A percentile compares a stretch with the other conserved stretches of the same genome.
These are phyloP conservation scores for Euglossa dilemma DNA, from an alignment of 1,140 invertebrate species.

Conservation along the genomic window DNA sequence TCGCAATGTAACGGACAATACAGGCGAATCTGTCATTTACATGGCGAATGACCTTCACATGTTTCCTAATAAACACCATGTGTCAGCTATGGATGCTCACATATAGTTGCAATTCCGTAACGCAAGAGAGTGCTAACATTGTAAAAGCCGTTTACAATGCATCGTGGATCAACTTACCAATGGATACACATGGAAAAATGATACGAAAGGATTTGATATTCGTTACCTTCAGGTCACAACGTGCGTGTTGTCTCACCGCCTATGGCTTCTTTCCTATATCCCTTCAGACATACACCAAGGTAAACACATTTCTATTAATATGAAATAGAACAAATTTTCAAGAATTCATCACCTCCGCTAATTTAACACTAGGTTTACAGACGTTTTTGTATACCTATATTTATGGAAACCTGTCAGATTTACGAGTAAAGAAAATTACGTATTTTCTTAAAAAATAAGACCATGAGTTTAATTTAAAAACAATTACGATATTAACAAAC, in stretches of 20 bases:
- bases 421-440: too few relatives aligned
- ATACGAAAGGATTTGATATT: slow-evolving; percentile 43
- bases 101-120: slow-evolving; percentile 44
- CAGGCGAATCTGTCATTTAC: background rate
- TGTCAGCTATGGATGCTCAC: slow-evolving; percentile 56
- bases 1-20: too few relatives aligned
- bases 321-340: too few relatives aligned
- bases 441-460: too few relatives aligned
- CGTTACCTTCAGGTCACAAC: slow-evolving; percentile 36
- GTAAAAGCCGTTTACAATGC: slow-evolving; percentile 40
- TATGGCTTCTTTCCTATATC: slow-evolving; percentile 57
- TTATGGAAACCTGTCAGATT: too few relatives aligned
- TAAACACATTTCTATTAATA: background rate
- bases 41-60: slow-evolving; percentile 32
- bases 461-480: too few relatives aligned
- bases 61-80: slow-evolving; percentile 17
- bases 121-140: slow-evolving; percentile 38
- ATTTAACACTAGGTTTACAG: too few relatives aligned
- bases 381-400: too few relatives aligned
- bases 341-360: too few relatives aligned
- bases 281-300: slow-evolving; percentile 57
- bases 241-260: slow-evolving; percentile 45
- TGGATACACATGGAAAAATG: slow-evolving; percentile 20
- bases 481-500: too few relatives aligned
- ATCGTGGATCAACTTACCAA: slow-evolving; percentile 35